Conservation (phyloP, 2,113 vertebrate species). For the Mastomys coucha region DNA sequence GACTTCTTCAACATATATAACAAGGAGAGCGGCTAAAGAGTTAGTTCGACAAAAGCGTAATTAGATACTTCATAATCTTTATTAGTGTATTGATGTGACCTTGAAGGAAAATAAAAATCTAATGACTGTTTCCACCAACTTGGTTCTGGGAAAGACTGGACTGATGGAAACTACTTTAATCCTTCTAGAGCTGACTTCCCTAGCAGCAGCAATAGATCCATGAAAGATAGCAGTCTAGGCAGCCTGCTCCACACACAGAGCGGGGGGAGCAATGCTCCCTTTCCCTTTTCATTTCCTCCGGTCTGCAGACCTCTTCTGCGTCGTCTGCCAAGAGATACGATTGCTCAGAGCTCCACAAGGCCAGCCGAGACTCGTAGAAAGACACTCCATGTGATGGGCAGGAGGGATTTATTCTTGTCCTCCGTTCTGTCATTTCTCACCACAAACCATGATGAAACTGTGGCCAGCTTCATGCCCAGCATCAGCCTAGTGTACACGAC, state of each 20-base stretch:
- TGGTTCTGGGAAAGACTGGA: neutral
- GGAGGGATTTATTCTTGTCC: neutral
- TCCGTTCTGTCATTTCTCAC: neutral
- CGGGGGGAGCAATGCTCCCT: no score
- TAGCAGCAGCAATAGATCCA: neutral
- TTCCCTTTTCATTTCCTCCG: neutral
- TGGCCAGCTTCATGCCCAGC: neutral
- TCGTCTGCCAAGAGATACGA: neutral
- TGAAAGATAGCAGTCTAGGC: neutral
- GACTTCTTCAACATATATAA: neutral
- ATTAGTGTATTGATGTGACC: neutral
- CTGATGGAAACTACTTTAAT: neutral
- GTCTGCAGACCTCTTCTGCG: neutral
- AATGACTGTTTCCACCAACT: neutral
- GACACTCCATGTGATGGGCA: neutral
- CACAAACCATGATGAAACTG: neutral
- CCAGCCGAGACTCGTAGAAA: neutral
- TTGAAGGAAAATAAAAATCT: neutral
- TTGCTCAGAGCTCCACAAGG: neutral
- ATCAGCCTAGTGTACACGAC: neutral
- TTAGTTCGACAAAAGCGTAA: neutral
- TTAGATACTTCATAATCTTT: neutral
- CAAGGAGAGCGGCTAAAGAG: neutral
- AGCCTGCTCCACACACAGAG: neutral
- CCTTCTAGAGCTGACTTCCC: neutral